phyloP scores from a whole-genome alignment of 2,113 vertebrate species.

The Prunella himalayana region DNA sequence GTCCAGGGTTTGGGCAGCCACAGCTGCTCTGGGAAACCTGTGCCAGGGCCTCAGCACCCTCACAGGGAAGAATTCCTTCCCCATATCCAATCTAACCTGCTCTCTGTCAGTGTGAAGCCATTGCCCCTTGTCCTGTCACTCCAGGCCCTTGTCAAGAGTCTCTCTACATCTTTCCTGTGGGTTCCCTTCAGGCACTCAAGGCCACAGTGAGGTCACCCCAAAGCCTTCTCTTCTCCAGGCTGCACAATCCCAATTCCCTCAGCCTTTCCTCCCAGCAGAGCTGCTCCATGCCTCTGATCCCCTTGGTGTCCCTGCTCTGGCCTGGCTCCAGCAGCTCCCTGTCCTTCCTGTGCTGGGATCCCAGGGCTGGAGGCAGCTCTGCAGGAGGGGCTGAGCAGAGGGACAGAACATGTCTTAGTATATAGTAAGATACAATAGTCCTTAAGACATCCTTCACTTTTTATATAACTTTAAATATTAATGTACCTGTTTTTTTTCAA shows the following conservation, averaged over 20 bases:
- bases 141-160: background rate
- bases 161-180: background rate
- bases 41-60: background rate
- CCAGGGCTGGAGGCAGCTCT: background rate
- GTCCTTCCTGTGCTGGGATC: background rate
- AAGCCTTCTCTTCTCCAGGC: background rate
- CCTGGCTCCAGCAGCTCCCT: background rate
- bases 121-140: background rate
- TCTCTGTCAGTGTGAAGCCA: background rate
- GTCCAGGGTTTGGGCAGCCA: background rate
- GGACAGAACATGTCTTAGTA: background rate
- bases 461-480: background rate
- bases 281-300: background rate
- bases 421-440: background rate
- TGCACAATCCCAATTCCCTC: background rate
- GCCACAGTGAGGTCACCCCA: background rate
- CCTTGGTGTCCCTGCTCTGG: background rate
- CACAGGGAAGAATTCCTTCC: background rate
- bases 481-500: background rate
- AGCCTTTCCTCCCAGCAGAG: background rate
- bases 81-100: fast-evolving
- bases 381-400: background rate
- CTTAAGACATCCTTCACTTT: background rate
- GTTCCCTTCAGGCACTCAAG: background rate
- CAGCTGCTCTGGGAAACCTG: background rate